Evolutionary conservation across 1,140 invertebrate genomes (phyloP), one percentile per base, ranked within the genome.

Genomic region (Hyphantria cunea): DNA sequence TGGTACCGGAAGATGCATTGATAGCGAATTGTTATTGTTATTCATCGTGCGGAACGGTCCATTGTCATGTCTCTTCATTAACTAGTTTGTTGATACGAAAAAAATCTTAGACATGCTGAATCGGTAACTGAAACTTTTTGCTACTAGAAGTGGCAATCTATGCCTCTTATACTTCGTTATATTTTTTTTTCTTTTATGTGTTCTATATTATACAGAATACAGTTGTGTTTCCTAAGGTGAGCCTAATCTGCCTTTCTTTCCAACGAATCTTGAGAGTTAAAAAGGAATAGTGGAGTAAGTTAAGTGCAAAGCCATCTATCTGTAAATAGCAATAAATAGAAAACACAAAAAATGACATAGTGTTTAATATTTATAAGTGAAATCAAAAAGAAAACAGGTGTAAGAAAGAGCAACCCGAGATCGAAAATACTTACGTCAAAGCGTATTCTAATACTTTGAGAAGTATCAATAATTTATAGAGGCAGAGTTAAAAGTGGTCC

Each of bases 11-110:
- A 76, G 69, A 59, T 45, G 51, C 53, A 56, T 69, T 52, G 50
- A 72, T 72, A 68, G 25, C 48, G 50, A 66, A 45, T 49, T 71
- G 69, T 81, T 66, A 80, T 78, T 79, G 76, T 78, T 76, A 52
- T 68, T 67, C 67, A 70, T 76, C 65, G 63, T 74, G 67, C 74
- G 72, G 66, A 78, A 82, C 82, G 63, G 48, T 66, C 64, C 47
- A 69, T 67, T 74, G 67, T 70, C 68, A 67, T 69, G 55, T 60
- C 56, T 60, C 56, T 51, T 32, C n/a, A 47, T 58, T 42, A 12
- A 47, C 42, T 47, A n/a, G 44, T 32, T 25, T 49, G 33, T 47
- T 52, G 55, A 58, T 58, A 41, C 33, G 10, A 41, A 52, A 53
- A 47, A 44, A 53, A 54, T 37, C 14, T 62, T 53, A 15, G 42